A percentile compares a stretch with the other conserved stretches of the same genome.
phyloP scores from a whole-genome alignment of 23 tunicate species.

The Ciona savignyi region DNA sequence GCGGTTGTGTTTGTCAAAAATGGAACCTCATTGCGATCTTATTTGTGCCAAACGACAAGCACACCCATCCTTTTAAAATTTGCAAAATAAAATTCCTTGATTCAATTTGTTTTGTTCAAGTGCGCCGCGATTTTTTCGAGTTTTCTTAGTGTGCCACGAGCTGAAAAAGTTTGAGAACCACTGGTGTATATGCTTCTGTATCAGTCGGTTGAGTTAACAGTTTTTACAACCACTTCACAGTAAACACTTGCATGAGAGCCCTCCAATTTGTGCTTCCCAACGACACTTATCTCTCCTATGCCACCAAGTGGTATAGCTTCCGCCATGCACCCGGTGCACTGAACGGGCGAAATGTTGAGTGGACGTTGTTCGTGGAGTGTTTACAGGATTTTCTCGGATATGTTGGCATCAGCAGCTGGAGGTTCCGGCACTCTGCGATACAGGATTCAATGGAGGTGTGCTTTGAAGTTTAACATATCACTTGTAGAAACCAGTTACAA shows the following conservation, averaged over 20 bases:
- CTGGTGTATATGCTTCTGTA: no score
- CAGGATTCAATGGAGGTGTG: background rate
- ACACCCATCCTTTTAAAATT: background rate
- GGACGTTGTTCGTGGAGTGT: constrained; percentile 72
- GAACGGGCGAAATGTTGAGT: constrained; percentile 65
- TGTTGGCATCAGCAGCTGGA: background rate
- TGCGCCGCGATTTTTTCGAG: background rate
- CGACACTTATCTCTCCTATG: constrained; percentile 43
- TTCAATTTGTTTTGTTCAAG: background rate
- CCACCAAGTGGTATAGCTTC: constrained; percentile 78
- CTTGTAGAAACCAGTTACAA: no score
- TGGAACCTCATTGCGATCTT: no score
- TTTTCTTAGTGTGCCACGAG: no score
- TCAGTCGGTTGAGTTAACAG: no score
- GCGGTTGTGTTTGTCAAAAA: no score
- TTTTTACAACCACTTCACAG: constrained; percentile 13
- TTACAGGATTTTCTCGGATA: constrained; percentile 64
- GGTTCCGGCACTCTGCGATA: background rate
- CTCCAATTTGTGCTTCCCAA: constrained; percentile 66
- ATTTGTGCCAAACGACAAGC: no score
- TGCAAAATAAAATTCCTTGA: background rate
- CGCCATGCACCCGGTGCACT: constrained; percentile 88
- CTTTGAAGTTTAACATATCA: no score
- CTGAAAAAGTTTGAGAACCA: no score
- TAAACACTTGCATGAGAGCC: constrained; percentile 66